Evolutionary conservation across 2,797 vertebrate species (phyloP).

Genomic region (Artibeus jamaicensis): DNA sequence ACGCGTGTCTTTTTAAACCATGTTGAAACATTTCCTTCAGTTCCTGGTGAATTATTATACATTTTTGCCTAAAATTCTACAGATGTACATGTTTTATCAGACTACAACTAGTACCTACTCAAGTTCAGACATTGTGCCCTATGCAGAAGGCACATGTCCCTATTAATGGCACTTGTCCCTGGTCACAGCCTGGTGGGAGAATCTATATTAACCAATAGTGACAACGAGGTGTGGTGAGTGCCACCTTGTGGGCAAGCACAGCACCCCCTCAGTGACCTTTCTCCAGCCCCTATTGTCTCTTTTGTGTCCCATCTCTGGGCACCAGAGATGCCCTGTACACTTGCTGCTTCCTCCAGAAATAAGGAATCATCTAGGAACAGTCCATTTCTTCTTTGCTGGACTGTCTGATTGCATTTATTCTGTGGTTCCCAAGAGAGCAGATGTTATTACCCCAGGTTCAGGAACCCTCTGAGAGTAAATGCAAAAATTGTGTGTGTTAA

Average conservation of each 20-base stretch:
- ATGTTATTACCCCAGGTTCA: not conserved
- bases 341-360: not conserved
- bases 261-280: not conserved
- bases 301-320: not conserved
- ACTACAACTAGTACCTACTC: no score
- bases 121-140: not conserved
- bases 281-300: not conserved
- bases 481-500: not conserved
- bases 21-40: not conserved
- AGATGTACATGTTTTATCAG: not conserved
- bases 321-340: not conserved
- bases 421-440: not conserved
- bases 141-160: not conserved
- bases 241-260: fast-evolving
- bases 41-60: not conserved
- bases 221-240: fast-evolving
- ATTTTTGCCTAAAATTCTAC: not conserved
- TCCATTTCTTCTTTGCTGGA: not conserved
- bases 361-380: not conserved
- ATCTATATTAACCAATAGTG: not conserved
- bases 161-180: not conserved
- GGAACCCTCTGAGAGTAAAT: not conserved
- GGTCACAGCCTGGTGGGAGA: not conserved
- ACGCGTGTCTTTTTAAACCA: not conserved
- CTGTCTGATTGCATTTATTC: not conserved